Percentiles rank a stretch among this genome's conserved stretches.
Conservation (phyloP, 1,140 invertebrate species). For the Platyscapa corneri region DNA sequence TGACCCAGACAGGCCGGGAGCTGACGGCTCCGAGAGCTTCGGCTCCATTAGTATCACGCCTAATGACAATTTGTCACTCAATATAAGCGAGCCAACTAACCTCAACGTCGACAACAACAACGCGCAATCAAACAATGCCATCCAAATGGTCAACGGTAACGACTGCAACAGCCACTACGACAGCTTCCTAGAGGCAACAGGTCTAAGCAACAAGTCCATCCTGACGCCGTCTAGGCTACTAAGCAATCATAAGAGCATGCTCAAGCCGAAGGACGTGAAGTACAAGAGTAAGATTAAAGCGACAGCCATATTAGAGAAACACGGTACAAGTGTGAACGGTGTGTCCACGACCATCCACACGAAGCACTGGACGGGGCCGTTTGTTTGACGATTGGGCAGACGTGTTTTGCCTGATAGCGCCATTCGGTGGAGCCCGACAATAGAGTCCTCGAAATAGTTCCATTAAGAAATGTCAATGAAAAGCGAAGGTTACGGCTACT, state of each 20-base stretch:
- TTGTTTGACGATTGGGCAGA: constrained; percentile 68
- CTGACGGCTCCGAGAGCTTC: constrained; percentile 77
- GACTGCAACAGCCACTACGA: constrained; percentile 72
- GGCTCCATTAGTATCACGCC: constrained; percentile 45
- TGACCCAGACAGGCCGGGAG: constrained; percentile 76
- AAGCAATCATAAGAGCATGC: constrained; percentile 84
- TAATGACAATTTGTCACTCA: too few relatives aligned
- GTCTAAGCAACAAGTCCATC: constrained; percentile 87
- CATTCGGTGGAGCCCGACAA: constrained; percentile 23
- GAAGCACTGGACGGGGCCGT: constrained; percentile 75
- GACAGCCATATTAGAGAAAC: constrained; percentile 68
- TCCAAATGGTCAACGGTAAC: constrained; percentile 18
- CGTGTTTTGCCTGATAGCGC: constrained; percentile 34
- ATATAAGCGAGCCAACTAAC: neutral
- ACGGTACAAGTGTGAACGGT: constrained; percentile 59
- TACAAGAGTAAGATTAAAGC: constrained; percentile 73
- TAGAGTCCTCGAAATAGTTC: neutral
- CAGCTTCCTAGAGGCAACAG: constrained; percentile 85
- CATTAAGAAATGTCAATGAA: neutral
- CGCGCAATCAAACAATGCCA: neutral
- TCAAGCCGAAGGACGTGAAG: constrained; percentile 87
- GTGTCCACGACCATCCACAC: constrained; percentile 56
- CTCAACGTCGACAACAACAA: neutral
- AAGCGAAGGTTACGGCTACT: neutral
- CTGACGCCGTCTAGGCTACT: constrained; percentile 82